These are phyloP conservation scores for Trypoxylus dichotomus DNA, from an alignment of 1,140 invertebrate genomes.

Conservation along the genomic window DNA sequence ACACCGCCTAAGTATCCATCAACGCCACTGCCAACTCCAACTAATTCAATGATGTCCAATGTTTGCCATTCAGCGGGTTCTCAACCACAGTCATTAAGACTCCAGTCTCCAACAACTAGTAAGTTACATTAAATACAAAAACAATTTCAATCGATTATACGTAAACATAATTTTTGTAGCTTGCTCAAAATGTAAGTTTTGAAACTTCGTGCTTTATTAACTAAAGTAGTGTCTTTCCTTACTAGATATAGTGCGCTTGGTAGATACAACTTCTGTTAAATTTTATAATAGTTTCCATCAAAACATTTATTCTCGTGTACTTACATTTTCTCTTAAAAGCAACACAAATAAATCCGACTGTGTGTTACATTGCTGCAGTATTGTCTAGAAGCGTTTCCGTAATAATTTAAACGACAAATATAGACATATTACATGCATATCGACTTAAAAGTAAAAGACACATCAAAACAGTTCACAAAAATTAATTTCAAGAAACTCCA, in stretches of 20 bases:
- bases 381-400: too few species aligned
- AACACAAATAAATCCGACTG: too few species aligned
- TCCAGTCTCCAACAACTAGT: constrained; percentile 56
- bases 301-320: neutral
- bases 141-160: neutral
- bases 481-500: too few species aligned
- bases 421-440: too few species aligned
- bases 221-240: neutral
- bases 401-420: too few species aligned
- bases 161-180: neutral
- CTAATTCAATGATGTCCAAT: constrained; percentile 35
- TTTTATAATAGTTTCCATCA: too few species aligned
- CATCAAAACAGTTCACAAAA: too few species aligned
- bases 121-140: constrained; percentile 42
- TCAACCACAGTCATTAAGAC: constrained; percentile 44
- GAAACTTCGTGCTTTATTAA: neutral
- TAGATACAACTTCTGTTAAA: neutral
- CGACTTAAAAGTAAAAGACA: too few species aligned
- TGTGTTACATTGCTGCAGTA: too few species aligned
- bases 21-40: constrained; percentile 56
- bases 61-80: constrained; percentile 10
- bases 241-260: neutral
- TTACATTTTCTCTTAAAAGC: too few species aligned
- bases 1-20: constrained; percentile 69
- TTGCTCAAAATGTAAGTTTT: neutral